These are phyloP conservation scores for Haemorhous mexicanus DNA, from an alignment of 2,113 vertebrate species.

Conservation along the genomic window DNA sequence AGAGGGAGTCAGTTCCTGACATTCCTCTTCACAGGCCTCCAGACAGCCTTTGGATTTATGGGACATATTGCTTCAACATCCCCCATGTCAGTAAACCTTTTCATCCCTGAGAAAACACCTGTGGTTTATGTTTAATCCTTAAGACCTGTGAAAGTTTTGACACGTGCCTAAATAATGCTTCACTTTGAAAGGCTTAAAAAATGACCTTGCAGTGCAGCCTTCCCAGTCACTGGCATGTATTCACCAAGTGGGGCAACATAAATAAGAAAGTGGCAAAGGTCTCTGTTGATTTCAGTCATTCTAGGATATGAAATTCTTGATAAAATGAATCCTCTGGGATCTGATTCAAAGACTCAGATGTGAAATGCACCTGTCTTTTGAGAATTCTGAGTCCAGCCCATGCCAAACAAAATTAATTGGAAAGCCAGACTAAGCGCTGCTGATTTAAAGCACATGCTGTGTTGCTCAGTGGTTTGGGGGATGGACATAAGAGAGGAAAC, in stretches of 20 bases:
- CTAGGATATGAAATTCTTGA: neutral
- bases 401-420: neutral
- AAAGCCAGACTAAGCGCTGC: neutral
- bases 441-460: neutral
- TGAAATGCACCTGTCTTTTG: neutral
- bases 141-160: constrained; percentile 37
- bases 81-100: constrained; percentile 16
- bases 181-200: constrained; percentile 34
- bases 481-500: neutral
- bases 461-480: neutral
- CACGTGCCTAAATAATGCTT: constrained; percentile 25
- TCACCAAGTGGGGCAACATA: constrained; percentile 7
- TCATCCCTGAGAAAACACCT: constrained; percentile 48
- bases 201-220: neutral
- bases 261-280: constrained; percentile 22
- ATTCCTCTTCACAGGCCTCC: neutral
- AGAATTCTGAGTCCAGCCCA: neutral
- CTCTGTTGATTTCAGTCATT: neutral
- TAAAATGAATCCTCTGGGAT: neutral
- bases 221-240: neutral
- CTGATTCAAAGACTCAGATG: neutral
- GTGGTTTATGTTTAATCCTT: constrained; percentile 18
- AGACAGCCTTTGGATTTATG: constrained; percentile 48
- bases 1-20: neutral
- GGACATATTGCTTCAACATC: neutral